A percentile compares a stretch with the other conserved stretches of the same genome.
Evolutionary conservation across 2,113 vertebrate species (phyloP).

Genomic region (Forbesichthys agassizii): DNA sequence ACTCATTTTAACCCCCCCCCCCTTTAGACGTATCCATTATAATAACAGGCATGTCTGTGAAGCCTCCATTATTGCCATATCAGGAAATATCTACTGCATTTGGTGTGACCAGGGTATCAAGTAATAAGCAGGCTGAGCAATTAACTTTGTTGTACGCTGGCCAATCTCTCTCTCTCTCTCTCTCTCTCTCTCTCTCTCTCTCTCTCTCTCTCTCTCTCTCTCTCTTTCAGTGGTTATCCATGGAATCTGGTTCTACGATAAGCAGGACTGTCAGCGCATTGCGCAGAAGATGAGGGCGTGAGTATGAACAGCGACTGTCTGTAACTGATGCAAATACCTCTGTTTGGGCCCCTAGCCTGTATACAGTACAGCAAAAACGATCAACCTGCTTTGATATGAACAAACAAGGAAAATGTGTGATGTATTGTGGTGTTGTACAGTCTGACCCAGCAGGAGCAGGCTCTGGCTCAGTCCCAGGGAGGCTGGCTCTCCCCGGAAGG

Average conservation of each 20-base stretch:
- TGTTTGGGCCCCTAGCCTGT: background rate
- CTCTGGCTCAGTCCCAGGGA: conserved; percentile 77
- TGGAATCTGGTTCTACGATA: conserved; percentile 99
- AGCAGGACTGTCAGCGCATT: conserved; percentile 94
- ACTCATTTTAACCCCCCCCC: conserved; percentile 32
- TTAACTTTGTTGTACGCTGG: conserved; percentile 48
- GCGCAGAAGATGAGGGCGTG: conserved; percentile 94
- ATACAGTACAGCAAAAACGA: too few relatives aligned
- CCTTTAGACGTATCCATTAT: conserved; percentile 26
- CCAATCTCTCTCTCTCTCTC: conserved; percentile 8
- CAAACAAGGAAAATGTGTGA: background rate
- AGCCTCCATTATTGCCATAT: conserved; percentile 21
- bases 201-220: conserved; percentile 41
- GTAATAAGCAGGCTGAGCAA: background rate
- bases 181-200: conserved; percentile 25
- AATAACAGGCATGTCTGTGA: conserved; percentile 42
- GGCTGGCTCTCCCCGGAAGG: conserved; percentile 74
- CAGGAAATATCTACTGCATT: conserved; percentile 18
- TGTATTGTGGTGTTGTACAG: conserved; percentile 63
- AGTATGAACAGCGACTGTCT: conserved; percentile 61
- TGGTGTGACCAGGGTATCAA: conserved; percentile 1
- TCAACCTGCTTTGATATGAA: too few relatives aligned
- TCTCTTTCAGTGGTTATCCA: conserved; percentile 88
- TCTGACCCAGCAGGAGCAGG: conserved; percentile 87
- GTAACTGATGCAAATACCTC: background rate